A percentile compares a stretch with the other conserved stretches of the same genome.
Conservation (phyloP, 2,888 invertebrate species). For the Noctua fimbriata region DNA sequence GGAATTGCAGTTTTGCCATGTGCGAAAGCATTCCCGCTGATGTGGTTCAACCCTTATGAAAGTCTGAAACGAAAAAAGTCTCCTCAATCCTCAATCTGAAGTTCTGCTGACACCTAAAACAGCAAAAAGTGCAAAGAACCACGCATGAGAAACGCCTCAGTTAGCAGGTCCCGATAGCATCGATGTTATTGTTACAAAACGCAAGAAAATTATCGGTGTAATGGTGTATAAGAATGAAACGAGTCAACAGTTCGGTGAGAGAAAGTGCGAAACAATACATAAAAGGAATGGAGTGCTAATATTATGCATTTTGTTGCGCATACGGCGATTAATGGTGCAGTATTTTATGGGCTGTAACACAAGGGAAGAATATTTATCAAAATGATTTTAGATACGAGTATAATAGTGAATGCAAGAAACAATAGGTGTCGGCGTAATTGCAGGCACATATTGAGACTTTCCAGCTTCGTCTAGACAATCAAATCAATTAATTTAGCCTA, state of each 20-base stretch:
- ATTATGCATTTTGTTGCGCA: conserved; percentile 28
- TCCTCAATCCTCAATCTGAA: background rate
- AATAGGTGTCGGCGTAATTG: background rate
- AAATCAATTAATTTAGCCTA: background rate
- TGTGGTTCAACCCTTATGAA: background rate
- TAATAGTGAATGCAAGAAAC: background rate
- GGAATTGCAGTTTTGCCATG: background rate
- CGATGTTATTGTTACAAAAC: conserved; percentile 49
- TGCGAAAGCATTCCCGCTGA: background rate
- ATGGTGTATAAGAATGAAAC: conserved; percentile 45
- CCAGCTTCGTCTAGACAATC: background rate
- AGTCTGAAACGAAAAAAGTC: background rate
- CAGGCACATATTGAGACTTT: background rate
- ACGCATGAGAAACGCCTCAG: conserved; percentile 21
- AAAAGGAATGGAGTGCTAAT: conserved; percentile 37
- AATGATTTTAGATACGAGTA: background rate
- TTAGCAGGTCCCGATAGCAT: conserved; percentile 36
- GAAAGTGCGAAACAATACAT: conserved; percentile 68
- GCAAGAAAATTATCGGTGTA: conserved; percentile 33
- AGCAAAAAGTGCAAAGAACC: background rate
- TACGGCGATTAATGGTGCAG: conserved; percentile 16
- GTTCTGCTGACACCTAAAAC: background rate
- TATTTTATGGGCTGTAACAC: background rate
- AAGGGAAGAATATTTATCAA: background rate
- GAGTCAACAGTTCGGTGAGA: conserved; percentile 47